phyloP scores from a whole-genome alignment of 2,888 invertebrate genomes.

The Erynnis tages region DNA sequence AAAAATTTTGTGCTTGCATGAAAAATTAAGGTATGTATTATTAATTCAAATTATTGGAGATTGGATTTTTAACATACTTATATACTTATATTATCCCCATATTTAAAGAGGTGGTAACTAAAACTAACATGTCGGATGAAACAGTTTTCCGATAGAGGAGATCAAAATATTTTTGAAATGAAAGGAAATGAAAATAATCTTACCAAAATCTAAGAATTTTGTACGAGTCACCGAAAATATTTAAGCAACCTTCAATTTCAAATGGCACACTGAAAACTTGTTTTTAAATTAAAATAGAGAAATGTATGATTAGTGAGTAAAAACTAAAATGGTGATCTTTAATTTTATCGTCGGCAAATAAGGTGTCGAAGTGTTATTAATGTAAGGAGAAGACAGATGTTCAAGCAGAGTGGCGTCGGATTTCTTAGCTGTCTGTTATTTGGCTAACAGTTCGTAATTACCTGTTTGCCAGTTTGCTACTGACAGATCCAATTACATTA shows the following conservation, averaged over 20 bases:
- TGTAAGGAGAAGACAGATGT: constrained; percentile 26
- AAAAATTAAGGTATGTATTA: background rate
- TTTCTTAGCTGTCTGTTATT: constrained; percentile 63
- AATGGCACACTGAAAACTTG: no score
- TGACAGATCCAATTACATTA: constrained; percentile 78
- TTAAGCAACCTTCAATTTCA: no score
- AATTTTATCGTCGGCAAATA: constrained; percentile 21
- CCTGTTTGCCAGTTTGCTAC: constrained; percentile 33
- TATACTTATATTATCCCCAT: no score
- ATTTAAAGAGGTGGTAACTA: no score
- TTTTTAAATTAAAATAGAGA: no score
- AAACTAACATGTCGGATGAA: no score
- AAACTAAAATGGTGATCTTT: constrained; percentile 2
- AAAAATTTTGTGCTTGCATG: background rate
- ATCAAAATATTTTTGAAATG: no score
- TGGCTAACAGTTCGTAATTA: constrained; percentile 69
- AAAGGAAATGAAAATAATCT: no score
- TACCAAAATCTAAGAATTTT: no score
- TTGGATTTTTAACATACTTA: no score
- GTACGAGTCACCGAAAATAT: no score
- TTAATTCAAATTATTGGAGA: background rate
- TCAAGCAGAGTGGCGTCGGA: constrained; percentile 42
- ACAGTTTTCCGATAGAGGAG: no score
- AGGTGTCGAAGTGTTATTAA: constrained; percentile 26
- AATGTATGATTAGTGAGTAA: background rate